These are phyloP conservation scores for Agapostemon virescens DNA, from an alignment of 2,888 invertebrate species.

Conservation along the genomic window DNA sequence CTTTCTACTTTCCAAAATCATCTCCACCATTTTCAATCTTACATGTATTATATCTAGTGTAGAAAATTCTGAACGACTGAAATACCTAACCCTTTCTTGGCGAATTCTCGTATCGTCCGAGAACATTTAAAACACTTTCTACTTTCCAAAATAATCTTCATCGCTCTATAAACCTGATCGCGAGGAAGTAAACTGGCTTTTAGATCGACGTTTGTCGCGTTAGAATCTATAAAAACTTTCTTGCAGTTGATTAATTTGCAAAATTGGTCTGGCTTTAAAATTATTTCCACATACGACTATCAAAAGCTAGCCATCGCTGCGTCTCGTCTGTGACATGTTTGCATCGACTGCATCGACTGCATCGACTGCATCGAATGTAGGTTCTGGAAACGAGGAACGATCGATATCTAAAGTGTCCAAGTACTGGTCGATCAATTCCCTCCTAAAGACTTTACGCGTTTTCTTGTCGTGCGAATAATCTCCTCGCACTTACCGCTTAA, in stretches of 20 bases:
- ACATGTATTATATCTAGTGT: neutral
- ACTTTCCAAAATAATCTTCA: neutral
- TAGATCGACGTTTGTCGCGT: no score
- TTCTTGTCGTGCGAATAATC: neutral
- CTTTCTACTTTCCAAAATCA: no score
- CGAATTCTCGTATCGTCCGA: neutral
- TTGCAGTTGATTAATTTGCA: no score
- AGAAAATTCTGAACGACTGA: no score
- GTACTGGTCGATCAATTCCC: slow-evolving; percentile 50
- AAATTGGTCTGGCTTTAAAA: neutral
- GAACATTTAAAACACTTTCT: neutral
- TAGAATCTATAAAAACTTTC: no score
- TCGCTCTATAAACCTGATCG: no score
- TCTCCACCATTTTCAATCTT: no score
- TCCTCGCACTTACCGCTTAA: neutral
- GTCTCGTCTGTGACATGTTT: slow-evolving; percentile 16
- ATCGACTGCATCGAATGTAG: slow-evolving; percentile 39
- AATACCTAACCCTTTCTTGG: neutral
- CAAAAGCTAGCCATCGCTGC: neutral
- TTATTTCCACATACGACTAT: neutral
- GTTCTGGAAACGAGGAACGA: slow-evolving; percentile 49
- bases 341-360: slow-evolving; percentile 31
- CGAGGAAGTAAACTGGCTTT: no score
- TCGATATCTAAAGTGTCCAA: slow-evolving; percentile 53
- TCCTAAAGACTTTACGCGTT: slow-evolving; percentile 15